These are phyloP conservation scores for Gasteruption jaculator DNA, from an alignment of 2,888 invertebrate genomes.

Conservation along the genomic window DNA sequence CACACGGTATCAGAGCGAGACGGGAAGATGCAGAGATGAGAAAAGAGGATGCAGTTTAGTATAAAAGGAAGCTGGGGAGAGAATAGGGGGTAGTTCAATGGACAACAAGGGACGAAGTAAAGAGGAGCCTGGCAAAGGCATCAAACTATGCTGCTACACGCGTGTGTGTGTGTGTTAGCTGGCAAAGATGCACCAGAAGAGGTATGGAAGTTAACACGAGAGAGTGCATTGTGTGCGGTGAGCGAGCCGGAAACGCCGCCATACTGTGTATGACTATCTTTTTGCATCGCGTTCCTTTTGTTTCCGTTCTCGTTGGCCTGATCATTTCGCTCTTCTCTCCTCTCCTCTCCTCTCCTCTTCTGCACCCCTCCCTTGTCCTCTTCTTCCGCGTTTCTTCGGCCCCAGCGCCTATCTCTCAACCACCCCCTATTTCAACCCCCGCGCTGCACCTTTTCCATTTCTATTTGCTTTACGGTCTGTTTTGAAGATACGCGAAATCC, in stretches of 20 bases:
- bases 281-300: conserved; percentile 39
- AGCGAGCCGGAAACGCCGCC: conserved; percentile 51
- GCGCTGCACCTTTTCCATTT: too few relatives aligned
- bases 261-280: conserved; percentile 43
- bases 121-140: too few relatives aligned
- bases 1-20: too few relatives aligned
- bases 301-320: conserved; percentile 34
- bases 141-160: too few relatives aligned
- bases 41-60: conserved; percentile 52
- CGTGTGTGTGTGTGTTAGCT: too few relatives aligned
- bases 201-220: conserved; percentile 44
- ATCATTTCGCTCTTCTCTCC: conserved; percentile 17
- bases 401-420: conserved; percentile 25
- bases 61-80: conserved; percentile 59
- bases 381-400: conserved; percentile 29
- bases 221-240: conserved; percentile 49
- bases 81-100: conserved; percentile 62
- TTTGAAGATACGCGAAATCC: too few relatives aligned
- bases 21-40: conserved; percentile 50
- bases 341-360: conserved; percentile 6
- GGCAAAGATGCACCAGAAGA: too few relatives aligned
- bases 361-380: conserved; percentile 16
- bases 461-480: too few relatives aligned
- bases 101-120: too few relatives aligned
- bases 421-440: too few relatives aligned